Evolutionary conservation across 2,797 vertebrate genomes (phyloP), one percentile per base, ranked within the genome.

Genomic region (Lacerta bilineata): DNA sequence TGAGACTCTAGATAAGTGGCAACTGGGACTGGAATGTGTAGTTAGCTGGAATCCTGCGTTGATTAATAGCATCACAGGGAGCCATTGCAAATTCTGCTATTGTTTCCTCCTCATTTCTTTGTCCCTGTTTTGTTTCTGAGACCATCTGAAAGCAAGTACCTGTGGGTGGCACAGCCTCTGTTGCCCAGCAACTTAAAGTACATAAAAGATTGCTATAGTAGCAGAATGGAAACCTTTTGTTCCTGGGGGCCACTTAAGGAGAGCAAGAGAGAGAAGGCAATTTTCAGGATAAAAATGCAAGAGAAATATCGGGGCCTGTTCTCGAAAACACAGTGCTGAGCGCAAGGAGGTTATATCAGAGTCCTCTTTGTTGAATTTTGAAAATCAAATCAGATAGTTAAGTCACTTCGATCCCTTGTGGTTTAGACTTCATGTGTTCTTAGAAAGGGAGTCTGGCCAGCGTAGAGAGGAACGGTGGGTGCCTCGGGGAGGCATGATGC

Each of bases 121-220:
- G 20, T 66, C 76, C 50, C 55, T 66, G 23, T 55, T 89, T 89
- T 85, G 83, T 66, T 87, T 84, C 77, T 68, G 27, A 68, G 78
- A 29, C 77, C 69, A 39, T 68, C 41, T 50, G 71, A 89, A 85
- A 59, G 88, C 83, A 89, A 85, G 71, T 89, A 89, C 83, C 88
- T 85, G 88, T 89, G 83, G 88, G 88, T 75, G 88, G 88, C 69
- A 50, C 43, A 66, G 8, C 5, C 4, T 7, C 59, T 9, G 88
- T 89, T 89, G 88, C 88, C 78, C 77, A 0, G 83, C 83, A 89
- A 85, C 78, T 89, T 85, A 55, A 85, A 89, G 78, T 75, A 81
- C 83, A 85, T 68, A 85, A 76, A 85, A 76, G 69, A 80, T 85
- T 41, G 69, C 69, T 85, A 66, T 55, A 39, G 78, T 68, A 23